phyloP scores from a whole-genome alignment of 2,113 vertebrate species.

The Apeltes quadracus region DNA sequence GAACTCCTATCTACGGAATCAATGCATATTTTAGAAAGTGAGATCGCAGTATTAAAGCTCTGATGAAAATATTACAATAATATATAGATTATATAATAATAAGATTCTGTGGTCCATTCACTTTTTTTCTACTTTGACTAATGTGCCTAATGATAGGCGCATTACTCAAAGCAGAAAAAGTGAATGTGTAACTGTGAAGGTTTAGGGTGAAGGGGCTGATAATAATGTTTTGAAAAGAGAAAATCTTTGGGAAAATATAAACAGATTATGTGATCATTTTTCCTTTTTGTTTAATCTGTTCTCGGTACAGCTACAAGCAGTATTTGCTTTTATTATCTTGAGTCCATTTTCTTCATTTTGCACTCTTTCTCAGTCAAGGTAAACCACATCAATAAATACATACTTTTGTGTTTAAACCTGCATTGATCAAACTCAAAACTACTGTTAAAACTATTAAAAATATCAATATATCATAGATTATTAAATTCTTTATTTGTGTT shows the following conservation, averaged over 20 bases:
- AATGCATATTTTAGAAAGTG: slow-evolving; percentile 58
- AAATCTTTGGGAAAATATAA: slow-evolving; percentile 9
- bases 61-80: slow-evolving; percentile 50
- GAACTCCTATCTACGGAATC: slow-evolving; percentile 45
- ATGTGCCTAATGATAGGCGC: slow-evolving; percentile 31
- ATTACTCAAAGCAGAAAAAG: too few relatives aligned
- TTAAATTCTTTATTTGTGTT: slow-evolving; percentile 10
- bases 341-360: slow-evolving; percentile 13
- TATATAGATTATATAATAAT: too few relatives aligned
- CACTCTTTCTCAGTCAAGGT: not conserved
- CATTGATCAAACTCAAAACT: slow-evolving; percentile 12
- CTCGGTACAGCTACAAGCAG: not conserved
- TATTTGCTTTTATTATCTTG: slow-evolving; percentile 25
- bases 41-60: slow-evolving; percentile 24
- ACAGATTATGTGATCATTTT: not conserved
- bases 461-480: not conserved
- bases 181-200: slow-evolving; percentile 10
- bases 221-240: slow-evolving; percentile 9
- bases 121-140: slow-evolving; percentile 41
- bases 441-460: not conserved
- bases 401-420: slow-evolving; percentile 2
- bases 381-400: slow-evolving; percentile 3
- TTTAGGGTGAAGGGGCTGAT: slow-evolving; percentile 7
- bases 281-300: not conserved
- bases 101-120: slow-evolving; percentile 19